These are phyloP conservation scores for Amia ocellicauda DNA, from an alignment of 2,113 vertebrate genomes.

Conservation along the genomic window DNA sequence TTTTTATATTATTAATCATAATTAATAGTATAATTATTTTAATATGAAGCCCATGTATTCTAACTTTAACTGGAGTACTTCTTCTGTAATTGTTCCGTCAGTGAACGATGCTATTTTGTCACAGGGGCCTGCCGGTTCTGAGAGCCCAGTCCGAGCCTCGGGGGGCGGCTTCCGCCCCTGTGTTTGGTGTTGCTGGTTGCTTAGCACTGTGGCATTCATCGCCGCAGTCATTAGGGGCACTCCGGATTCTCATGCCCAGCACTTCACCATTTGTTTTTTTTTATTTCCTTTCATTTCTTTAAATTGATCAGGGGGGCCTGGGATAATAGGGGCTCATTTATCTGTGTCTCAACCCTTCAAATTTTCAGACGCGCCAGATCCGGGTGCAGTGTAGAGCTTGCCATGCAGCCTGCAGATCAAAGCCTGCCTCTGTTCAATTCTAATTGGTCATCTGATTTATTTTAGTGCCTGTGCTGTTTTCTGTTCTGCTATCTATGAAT, in stretches of 20 bases:
- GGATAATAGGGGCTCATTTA: conserved; percentile 32
- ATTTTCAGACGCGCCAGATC: conserved; percentile 21
- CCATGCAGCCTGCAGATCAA: conserved; percentile 28
- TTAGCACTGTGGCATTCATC: conserved; percentile 60
- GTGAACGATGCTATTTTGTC: no score
- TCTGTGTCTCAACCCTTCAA: conserved; percentile 18
- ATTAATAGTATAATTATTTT: no score
- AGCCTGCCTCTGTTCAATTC: conserved; percentile 22
- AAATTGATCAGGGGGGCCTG: conserved; percentile 43
- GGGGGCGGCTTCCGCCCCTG: conserved; percentile 45
- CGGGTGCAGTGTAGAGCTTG: conserved; percentile 21
- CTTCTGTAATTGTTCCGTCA: no score
- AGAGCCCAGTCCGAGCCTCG: conserved; percentile 51
- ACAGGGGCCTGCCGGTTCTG: conserved; percentile 39
- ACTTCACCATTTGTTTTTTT: conserved; percentile 33
- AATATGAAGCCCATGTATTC: no score
- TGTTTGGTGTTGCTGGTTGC: conserved; percentile 62
- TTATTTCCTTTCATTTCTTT: conserved; percentile 43
- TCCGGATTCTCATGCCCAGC: conserved; percentile 43
- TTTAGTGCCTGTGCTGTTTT: conserved; percentile 10
- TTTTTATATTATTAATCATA: no score
- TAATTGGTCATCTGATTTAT: conserved; percentile 39
- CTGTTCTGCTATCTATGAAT: conserved; percentile 7
- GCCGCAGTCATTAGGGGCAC: conserved; percentile 52
- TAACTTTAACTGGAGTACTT: no score